Evolutionary conservation across 2,888 invertebrate genomes (phyloP), one percentile per base, ranked within the genome.

Genomic region (Nomada fabriciana): DNA sequence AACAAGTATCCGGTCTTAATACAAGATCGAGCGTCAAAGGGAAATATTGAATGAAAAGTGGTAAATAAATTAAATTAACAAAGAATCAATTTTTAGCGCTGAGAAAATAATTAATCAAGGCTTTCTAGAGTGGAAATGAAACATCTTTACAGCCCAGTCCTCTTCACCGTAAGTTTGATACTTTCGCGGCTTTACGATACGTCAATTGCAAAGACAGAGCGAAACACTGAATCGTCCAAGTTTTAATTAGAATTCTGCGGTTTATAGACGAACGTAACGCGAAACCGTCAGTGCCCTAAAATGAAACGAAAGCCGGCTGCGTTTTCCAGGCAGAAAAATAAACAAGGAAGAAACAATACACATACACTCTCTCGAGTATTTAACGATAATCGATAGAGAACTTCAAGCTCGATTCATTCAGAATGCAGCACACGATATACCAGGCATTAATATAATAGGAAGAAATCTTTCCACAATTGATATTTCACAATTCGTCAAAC

Each of bases 171-270:
- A 50, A 50, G 64, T 50, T 52, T 50, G 25, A 42, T 18, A 18
- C 23, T 53, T 25, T 7, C n/a, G 13, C 29, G 47, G 23, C 52
- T 65, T 65, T 53, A 53, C 52, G n/a, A 53, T 9, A 55, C 67
- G 67, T 23, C 67, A 67, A 53, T 67, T 42, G 36, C 67, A 55
- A 42, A 67, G 67, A 55, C 15, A 67, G 42, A 42, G 53, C 4
- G 53, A 36, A 67, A 42, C 67, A 18, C 20, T 67, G 42, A 67
- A 67, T 67, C 55, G 20, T 15, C 15, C 42, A 42, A 67, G 53
- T 67, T 67, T 67, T 67, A 67, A 67, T 67, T 67, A 67, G 67
- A 53, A 67, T 67, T 20, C 67, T 42, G 53, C 67, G 36, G 53
- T 67, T 67, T 67, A 67, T 55, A 23, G 67, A 20, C 65, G 29